Evolutionary conservation across 1,140 invertebrate genomes (phyloP).

Genomic region (Drosophila watanabei): DNA sequence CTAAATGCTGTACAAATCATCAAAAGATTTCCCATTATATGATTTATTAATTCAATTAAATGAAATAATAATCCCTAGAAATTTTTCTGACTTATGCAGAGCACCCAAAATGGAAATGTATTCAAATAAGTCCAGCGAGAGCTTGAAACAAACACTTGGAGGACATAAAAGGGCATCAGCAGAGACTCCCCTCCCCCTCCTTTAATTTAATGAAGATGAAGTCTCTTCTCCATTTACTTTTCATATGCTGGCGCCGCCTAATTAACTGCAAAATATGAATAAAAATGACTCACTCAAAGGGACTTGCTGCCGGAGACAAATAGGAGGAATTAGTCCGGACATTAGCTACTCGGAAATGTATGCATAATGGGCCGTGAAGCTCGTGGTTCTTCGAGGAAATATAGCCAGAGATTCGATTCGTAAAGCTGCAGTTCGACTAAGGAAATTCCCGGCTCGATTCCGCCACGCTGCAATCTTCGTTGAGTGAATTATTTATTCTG

Average conservation of each 20-base stretch:
- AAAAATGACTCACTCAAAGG: conserved; percentile 45
- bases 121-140: background rate
- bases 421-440: conserved; percentile 6
- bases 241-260: conserved; percentile 35
- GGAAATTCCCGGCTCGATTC: background rate
- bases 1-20: background rate
- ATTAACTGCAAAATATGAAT: conserved; percentile 61
- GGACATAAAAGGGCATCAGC: background rate
- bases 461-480: conserved; percentile 30
- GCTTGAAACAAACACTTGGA: background rate
- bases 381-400: background rate
- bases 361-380: background rate
- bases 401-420: background rate
- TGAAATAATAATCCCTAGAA: background rate
- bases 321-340: conserved; percentile 27
- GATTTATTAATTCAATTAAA: background rate
- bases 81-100: background rate
- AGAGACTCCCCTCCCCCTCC: background rate
- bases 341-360: conserved; percentile 1
- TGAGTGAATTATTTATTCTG: conserved; percentile 33
- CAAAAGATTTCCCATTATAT: background rate
- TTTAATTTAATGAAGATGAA: conserved; percentile 33
- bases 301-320: conserved; percentile 26
- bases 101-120: background rate
- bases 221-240: conserved; percentile 38